phyloP scores from a whole-genome alignment of 1,140 invertebrate species.

The Calosoma granatense region DNA sequence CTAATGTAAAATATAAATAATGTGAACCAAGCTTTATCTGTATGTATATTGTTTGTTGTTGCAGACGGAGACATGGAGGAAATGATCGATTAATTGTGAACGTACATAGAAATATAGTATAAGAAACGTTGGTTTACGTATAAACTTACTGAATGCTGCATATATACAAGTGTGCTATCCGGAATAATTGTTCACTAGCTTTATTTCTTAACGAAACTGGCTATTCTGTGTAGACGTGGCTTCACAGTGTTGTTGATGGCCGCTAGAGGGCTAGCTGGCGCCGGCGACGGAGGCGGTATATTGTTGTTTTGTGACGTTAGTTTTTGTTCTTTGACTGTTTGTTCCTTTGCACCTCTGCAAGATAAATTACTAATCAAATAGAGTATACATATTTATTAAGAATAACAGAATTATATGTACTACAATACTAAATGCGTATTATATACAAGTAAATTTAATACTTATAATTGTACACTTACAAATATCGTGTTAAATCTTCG shows the following conservation, averaged over 20 bases:
- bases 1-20: no score
- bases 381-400: constrained; percentile 9
- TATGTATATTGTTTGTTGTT: no score
- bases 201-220: constrained; percentile 38
- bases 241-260: constrained; percentile 30
- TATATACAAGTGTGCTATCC: background rate
- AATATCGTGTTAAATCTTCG: constrained; percentile 85
- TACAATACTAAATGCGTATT: background rate
- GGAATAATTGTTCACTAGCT: constrained; percentile 9
- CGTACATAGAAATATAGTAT: no score
- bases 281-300: constrained; percentile 28
- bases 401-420: constrained; percentile 4
- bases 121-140: no score
- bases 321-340: constrained; percentile 35
- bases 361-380: constrained; percentile 17
- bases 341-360: constrained; percentile 38
- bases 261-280: constrained; percentile 29
- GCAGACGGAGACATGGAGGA: no score
- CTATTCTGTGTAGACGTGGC: constrained; percentile 37
- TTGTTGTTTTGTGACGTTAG: constrained; percentile 26
- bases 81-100: no score
- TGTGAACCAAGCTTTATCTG: no score
- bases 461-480: constrained; percentile 50
- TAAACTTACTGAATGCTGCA: background rate
- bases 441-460: background rate